phyloP scores from a whole-genome alignment of 2,797 vertebrate genomes.

The Orestias chungarensis region DNA sequence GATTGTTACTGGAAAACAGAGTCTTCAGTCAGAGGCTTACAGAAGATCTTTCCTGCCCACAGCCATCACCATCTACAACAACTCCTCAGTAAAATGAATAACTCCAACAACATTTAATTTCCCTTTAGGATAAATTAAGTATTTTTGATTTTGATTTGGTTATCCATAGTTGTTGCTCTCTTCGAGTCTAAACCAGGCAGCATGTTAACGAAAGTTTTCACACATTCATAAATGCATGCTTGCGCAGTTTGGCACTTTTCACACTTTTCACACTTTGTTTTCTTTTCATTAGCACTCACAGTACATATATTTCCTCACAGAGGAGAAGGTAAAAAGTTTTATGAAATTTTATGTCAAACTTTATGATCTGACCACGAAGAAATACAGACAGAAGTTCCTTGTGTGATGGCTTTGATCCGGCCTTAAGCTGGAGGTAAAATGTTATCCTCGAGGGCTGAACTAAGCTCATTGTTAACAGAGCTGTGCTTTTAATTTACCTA shows the following conservation, averaged over 20 bases:
- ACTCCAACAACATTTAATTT: too few species aligned
- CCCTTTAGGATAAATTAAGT: too few species aligned
- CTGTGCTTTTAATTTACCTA: not conserved
- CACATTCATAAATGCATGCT: not conserved
- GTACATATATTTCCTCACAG: not conserved
- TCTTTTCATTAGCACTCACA: slow-evolving; percentile 3
- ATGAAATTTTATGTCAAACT: not conserved
- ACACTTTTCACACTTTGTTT: not conserved
- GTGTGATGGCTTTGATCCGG: not conserved
- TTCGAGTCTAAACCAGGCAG: too few species aligned
- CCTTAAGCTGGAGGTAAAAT: not conserved
- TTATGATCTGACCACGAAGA: not conserved
- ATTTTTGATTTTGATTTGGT: too few species aligned
- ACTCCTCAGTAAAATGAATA: too few species aligned
- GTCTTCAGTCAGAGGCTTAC: too few species aligned
- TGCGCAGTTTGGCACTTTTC: not conserved
- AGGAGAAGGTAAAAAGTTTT: not conserved
- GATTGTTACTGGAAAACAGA: too few species aligned
- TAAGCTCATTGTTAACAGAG: not conserved
- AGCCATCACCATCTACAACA: too few species aligned
- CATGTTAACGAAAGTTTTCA: not conserved
- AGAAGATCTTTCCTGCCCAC: too few species aligned
- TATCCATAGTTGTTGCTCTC: too few species aligned
- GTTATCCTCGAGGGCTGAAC: not conserved
- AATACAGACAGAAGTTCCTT: not conserved